Percentiles rank a stretch among this genome's conserved stretches.
phyloP scores from a whole-genome alignment of 2,888 invertebrate genomes.

The Pachycephus smyrnensis region DNA sequence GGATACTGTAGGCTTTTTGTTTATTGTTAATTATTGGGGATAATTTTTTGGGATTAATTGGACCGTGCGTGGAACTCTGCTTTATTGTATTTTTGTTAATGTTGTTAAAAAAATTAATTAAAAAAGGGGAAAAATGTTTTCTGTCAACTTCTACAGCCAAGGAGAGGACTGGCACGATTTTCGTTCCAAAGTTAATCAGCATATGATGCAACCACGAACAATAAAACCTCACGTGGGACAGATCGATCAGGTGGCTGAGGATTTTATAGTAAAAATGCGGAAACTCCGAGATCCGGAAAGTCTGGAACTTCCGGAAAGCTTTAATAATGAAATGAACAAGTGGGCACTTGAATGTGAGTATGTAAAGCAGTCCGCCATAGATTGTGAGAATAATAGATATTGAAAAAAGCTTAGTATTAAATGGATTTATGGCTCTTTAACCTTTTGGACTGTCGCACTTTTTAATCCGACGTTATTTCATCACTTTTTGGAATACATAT shows the following conservation, averaged over 20 bases:
- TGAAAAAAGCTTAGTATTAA: too few species aligned
- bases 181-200: constrained; percentile 85
- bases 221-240: constrained; percentile 81
- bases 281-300: constrained; percentile 67
- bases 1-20: not conserved
- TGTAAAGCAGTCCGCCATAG: too few species aligned
- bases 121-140: constrained; percentile 1
- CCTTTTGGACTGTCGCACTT: too few species aligned
- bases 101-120: too few species aligned
- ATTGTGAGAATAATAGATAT: too few species aligned
- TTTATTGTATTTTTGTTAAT: not conserved
- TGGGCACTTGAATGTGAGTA: constrained; percentile 87
- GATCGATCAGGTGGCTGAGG: constrained; percentile 80
- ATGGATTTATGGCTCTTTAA: too few species aligned
- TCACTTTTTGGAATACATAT: too few species aligned
- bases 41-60: not conserved
- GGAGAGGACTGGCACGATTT: constrained; percentile 89
- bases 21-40: not conserved
- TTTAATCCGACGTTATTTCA: too few species aligned
- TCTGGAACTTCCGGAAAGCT: constrained; percentile 75
- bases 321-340: constrained; percentile 80
- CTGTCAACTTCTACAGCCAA: constrained; percentile 73
- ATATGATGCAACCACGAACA: constrained; percentile 83
- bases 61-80: not conserved
- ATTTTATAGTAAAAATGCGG: constrained; percentile 76